A percentile compares a stretch with the other conserved stretches of the same genome.
phyloP scores from a whole-genome alignment of 2,888 invertebrate species.

The Drosophila mayaguana region DNA sequence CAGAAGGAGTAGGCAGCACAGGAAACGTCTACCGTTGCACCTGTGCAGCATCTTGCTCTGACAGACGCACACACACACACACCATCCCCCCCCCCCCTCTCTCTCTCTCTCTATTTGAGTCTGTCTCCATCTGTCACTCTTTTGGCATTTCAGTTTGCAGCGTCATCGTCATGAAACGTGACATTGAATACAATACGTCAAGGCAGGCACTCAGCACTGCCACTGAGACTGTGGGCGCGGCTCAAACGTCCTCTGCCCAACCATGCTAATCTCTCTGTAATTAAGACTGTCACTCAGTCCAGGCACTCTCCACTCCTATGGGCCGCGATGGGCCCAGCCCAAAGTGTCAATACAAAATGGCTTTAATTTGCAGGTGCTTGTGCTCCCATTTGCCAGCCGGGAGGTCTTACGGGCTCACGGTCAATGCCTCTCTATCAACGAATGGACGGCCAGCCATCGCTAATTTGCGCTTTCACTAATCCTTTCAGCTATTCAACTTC shows the following conservation, averaged over 20 bases:
- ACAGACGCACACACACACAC: neutral
- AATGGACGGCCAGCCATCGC: neutral
- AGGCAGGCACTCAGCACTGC: neutral
- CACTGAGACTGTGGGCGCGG: conserved; percentile 3
- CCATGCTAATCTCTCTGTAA: conserved; percentile 73
- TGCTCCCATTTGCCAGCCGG: neutral
- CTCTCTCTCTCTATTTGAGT: neutral
- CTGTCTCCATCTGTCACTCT: neutral
- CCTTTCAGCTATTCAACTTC: neutral
- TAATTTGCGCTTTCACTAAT: neutral
- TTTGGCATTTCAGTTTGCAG: conserved; percentile 41
- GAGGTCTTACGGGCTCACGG: neutral
- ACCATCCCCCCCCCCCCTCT: neutral
- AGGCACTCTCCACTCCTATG: conserved; percentile 33
- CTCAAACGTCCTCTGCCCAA: conserved; percentile 14
- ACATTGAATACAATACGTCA: conserved; percentile 64
- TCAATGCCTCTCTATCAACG: neutral
- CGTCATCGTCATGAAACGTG: conserved; percentile 58
- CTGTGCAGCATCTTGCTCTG: conserved; percentile 30
- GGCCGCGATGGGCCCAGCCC: conserved; percentile 25
- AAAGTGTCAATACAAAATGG: conserved; percentile 59
- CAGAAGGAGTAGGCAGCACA: conserved; percentile 14
- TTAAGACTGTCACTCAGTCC: conserved; percentile 76
- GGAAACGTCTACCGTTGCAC: conserved; percentile 21
- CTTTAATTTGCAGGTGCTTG: conserved; percentile 56